Evolutionary conservation across 2,888 invertebrate genomes (phyloP).

Genomic region (Scaptomyza flava): DNA sequence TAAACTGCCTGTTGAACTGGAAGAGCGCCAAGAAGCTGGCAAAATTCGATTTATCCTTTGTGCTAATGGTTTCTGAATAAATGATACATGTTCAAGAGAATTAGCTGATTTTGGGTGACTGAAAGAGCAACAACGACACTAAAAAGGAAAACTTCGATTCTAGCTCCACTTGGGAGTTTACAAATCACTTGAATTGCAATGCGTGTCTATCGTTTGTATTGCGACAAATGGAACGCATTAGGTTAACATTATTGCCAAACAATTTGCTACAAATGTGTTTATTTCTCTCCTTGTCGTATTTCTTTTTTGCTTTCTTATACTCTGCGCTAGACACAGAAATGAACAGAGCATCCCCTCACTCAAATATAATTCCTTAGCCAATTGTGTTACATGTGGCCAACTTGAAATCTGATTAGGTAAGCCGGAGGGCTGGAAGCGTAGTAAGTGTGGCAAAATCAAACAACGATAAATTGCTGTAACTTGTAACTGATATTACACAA

Average conservation of each 20-base stretch:
- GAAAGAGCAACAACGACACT: constrained; percentile 9
- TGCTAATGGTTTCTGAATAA: constrained; percentile 2
- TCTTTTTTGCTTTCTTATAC: constrained; percentile 17
- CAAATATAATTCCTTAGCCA: constrained; percentile 66
- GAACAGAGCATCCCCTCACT: constrained; percentile 2
- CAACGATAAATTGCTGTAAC: constrained; percentile 75
- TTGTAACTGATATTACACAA: constrained; percentile 71
- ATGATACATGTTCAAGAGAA: background rate
- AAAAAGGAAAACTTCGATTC: constrained; percentile 3
- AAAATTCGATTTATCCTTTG: constrained; percentile 6
- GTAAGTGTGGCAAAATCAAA: constrained; percentile 61
- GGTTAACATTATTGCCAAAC: constrained; percentile 79
- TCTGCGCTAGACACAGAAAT: background rate
- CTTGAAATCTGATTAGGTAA: constrained; percentile 74
- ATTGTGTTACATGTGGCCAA: constrained; percentile 69
- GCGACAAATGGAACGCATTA: constrained; percentile 80
- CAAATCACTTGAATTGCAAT: constrained; percentile 64
- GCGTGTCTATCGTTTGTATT: constrained; percentile 73
- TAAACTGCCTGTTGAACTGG: constrained; percentile 39
- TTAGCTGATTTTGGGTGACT: constrained; percentile 1
- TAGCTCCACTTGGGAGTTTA: constrained; percentile 38
- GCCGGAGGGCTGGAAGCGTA: background rate
- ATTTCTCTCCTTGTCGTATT: constrained; percentile 55
- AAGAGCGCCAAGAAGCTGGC: constrained; percentile 15
- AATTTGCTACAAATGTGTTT: constrained; percentile 78